A percentile compares a stretch with the other conserved stretches of the same genome.
These are phyloP conservation scores for Hylaeus anthracinus DNA, from an alignment of 1,140 invertebrate species.

Conservation along the genomic window DNA sequence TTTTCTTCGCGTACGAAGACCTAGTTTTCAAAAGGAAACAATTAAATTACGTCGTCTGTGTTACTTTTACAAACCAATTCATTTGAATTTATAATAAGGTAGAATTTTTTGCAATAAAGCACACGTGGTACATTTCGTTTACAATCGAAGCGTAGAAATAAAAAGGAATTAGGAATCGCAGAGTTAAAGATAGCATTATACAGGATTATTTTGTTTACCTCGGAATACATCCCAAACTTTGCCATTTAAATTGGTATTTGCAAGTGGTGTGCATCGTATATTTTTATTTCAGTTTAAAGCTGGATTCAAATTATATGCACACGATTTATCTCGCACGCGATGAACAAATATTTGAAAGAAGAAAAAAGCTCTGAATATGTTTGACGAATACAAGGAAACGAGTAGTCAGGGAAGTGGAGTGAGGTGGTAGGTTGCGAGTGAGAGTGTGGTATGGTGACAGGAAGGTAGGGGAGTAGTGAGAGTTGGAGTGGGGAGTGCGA, in stretches of 20 bases:
- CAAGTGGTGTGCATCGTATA: background rate
- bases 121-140: no score
- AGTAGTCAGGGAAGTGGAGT: background rate
- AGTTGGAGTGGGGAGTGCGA: slow-evolving; percentile 26
- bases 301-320: background rate
- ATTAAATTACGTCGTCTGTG: background rate
- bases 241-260: background rate
- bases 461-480: background rate
- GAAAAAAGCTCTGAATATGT: slow-evolving; percentile 5
- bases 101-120: no score
- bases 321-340: background rate
- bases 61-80: background rate
- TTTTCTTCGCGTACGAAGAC: background rate
- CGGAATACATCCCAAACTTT: background rate
- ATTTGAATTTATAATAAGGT: background rate
- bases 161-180: no score
- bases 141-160: no score
- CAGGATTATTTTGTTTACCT: background rate
- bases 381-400: slow-evolving; percentile 24
- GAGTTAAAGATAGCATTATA: no score
- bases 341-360: slow-evolving; percentile 38
- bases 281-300: background rate
- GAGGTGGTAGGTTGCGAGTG: background rate
- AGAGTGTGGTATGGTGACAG: background rate
- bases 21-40: background rate